A percentile compares a stretch with the other conserved stretches of the same genome.
Evolutionary conservation across 2,113 vertebrate genomes (phyloP).

Genomic region (Brachionichthys hirsutus): DNA sequence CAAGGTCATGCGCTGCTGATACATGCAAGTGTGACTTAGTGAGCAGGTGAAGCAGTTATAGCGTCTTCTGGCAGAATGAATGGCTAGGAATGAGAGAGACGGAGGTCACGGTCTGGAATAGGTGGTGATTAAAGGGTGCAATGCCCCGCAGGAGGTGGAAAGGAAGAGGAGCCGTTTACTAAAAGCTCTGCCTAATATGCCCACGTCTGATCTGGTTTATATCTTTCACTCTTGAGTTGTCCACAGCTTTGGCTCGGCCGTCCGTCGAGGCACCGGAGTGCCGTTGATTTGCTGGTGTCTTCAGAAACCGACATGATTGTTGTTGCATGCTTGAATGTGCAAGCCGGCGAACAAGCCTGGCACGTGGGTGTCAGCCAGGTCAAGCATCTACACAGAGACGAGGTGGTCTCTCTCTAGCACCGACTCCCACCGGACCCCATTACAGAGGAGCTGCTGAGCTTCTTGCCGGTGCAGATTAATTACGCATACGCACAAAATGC

Average conservation of each 20-base stretch:
- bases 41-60: conserved; percentile 49
- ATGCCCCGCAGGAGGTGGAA: conserved; percentile 17
- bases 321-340: conserved; percentile 45
- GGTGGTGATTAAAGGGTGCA: conserved; percentile 44
- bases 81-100: conserved; percentile 21
- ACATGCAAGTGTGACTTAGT: conserved; percentile 63
- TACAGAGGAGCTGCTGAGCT: conserved; percentile 67
- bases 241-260: conserved; percentile 36
- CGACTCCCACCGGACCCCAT: conserved; percentile 75
- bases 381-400: conserved; percentile 57
- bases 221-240: conserved; percentile 46
- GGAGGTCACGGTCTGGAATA: conserved; percentile 28
- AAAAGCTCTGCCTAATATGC: conserved; percentile 32
- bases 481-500: conserved; percentile 38
- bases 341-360: conserved; percentile 38
- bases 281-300: conserved; percentile 45
- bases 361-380: conserved; percentile 64
- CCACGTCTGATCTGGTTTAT: conserved; percentile 26
- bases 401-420: conserved; percentile 55
- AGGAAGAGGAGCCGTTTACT: background rate
- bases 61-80: conserved; percentile 57
- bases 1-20: conserved; percentile 73
- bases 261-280: conserved; percentile 1
- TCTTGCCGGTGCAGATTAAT: conserved; percentile 55
- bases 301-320: conserved; percentile 51